Conservation (phyloP, 2,888 invertebrate species). For the Thereva unica region DNA sequence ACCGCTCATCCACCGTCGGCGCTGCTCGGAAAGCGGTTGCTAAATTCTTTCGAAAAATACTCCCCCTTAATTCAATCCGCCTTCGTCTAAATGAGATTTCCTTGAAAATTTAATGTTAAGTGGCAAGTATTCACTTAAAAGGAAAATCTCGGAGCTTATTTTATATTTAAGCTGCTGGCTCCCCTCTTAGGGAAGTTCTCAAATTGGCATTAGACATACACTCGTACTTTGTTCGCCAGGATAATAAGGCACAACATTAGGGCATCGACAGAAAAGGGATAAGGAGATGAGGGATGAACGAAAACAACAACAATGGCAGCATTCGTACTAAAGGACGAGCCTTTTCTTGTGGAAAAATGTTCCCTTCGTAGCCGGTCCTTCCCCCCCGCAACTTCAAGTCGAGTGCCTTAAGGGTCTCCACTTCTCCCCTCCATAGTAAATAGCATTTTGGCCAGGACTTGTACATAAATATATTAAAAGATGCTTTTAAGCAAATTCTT, state of each 20-base stretch:
- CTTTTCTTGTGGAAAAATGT: constrained; percentile 30
- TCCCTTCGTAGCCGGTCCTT: constrained; percentile 11
- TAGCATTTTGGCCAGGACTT: constrained; percentile 38
- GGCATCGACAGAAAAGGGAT: constrained; percentile 17
- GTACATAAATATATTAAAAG: constrained; percentile 45
- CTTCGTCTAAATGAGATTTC: constrained; percentile 34
- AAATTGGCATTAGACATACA: constrained; percentile 32
- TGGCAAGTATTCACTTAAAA: constrained; percentile 44
- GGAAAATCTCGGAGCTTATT: constrained; percentile 42
- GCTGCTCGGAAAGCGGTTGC: background rate
- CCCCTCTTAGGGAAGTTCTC: constrained; percentile 11
- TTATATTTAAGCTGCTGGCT: constrained; percentile 36
- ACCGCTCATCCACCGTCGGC: no score
- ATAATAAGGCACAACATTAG: constrained; percentile 28
- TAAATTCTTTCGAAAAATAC: constrained; percentile 17
- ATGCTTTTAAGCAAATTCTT: constrained; percentile 45
- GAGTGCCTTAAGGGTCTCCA: constrained; percentile 34
- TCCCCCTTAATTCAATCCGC: constrained; percentile 10
- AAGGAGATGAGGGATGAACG: constrained; percentile 1
- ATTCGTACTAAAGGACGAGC: constrained; percentile 9
- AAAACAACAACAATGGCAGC: background rate
- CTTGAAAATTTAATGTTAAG: constrained; percentile 45
- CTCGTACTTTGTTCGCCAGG: constrained; percentile 19
- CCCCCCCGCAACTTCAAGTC: constrained; percentile 5
- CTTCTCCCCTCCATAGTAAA: constrained; percentile 25